phyloP scores from a whole-genome alignment of 2,888 invertebrate species.

The Acleris sparsana region DNA sequence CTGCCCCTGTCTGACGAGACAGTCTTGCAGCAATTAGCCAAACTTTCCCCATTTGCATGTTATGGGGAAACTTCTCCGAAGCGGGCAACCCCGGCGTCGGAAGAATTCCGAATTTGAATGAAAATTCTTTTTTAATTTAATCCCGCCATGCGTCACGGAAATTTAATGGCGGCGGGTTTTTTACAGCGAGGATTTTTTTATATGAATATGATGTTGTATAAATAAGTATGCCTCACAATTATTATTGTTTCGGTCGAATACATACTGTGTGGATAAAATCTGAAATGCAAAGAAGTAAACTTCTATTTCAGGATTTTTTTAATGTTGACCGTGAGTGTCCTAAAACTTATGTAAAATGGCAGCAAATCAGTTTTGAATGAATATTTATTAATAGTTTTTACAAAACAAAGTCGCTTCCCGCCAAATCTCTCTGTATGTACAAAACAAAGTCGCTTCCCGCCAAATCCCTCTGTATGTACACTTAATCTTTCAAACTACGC shows the following conservation, averaged over 20 bases:
- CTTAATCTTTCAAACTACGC: too few species aligned
- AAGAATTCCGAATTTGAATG: slow-evolving; percentile 60
- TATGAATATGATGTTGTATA: neutral
- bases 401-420: too few species aligned
- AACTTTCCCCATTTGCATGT: slow-evolving; percentile 79
- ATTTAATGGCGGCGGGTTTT: slow-evolving; percentile 32
- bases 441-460: too few species aligned
- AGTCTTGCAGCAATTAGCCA: slow-evolving; percentile 62
- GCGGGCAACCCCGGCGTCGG: slow-evolving; percentile 48
- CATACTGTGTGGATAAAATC: neutral
- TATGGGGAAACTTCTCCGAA: slow-evolving; percentile 69
- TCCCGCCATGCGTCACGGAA: slow-evolving; percentile 38
- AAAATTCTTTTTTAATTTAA: slow-evolving; percentile 66
- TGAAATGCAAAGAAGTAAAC: neutral
- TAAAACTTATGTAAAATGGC: too few species aligned
- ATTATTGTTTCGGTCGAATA: too few species aligned
- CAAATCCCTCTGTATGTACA: too few species aligned
- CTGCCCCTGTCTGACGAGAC: slow-evolving; percentile 53
- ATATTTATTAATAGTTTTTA: too few species aligned
- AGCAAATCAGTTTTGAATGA: too few species aligned
- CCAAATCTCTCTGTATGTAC: too few species aligned
- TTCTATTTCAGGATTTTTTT: neutral
- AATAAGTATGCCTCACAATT: too few species aligned
- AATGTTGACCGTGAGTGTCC: too few species aligned
- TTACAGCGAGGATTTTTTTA: slow-evolving; percentile 15